Conservation (phyloP, 1,140 invertebrate genomes). For the Dendrolimus kikuchii region DNA sequence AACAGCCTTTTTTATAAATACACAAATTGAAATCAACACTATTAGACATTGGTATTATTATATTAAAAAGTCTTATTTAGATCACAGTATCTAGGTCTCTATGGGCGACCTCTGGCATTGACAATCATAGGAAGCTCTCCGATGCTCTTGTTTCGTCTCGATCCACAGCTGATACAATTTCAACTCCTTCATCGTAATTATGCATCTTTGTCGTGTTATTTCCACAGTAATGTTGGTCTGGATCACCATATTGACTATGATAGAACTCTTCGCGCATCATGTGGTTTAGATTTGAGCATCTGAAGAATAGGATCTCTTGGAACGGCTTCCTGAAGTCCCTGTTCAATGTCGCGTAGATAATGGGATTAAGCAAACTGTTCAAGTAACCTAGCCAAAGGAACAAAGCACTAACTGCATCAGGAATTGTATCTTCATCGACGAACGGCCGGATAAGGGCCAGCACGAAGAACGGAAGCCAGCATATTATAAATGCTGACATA, state of each 20-base stretch:
- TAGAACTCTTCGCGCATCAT: slow-evolving; percentile 95
- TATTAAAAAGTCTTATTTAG: slow-evolving; percentile 59
- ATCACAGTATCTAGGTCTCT: slow-evolving; percentile 71
- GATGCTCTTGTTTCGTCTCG: slow-evolving; percentile 71
- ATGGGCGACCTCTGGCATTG: slow-evolving; percentile 54
- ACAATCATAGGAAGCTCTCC: slow-evolving; percentile 77
- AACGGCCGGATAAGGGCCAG: slow-evolving; percentile 91
- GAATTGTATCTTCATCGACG: slow-evolving; percentile 77
- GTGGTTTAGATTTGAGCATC: slow-evolving; percentile 89
- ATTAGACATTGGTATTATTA: slow-evolving; percentile 36
- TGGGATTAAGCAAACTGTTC: slow-evolving; percentile 93
- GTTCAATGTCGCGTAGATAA: slow-evolving; percentile 94
- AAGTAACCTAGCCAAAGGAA: slow-evolving; percentile 95
- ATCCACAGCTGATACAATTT: slow-evolving; percentile 74
- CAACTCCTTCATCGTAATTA: slow-evolving; percentile 74
- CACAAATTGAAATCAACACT: slow-evolving; percentile 34
- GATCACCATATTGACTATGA: slow-evolving; percentile 91
- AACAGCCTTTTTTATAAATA: slow-evolving; percentile 26
- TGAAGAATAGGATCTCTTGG: slow-evolving; percentile 90
- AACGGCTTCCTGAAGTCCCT: slow-evolving; percentile 95
- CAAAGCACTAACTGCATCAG: slow-evolving; percentile 82
- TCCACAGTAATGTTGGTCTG: slow-evolving; percentile 72
- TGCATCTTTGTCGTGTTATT: slow-evolving; percentile 64
- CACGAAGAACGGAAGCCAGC: slow-evolving; percentile 98
- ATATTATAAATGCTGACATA: slow-evolving; percentile 96